A percentile compares a stretch with the other conserved stretches of the same genome.
phyloP scores from a whole-genome alignment of 2,888 invertebrate genomes.

The Leptinotarsa peninsularis region DNA sequence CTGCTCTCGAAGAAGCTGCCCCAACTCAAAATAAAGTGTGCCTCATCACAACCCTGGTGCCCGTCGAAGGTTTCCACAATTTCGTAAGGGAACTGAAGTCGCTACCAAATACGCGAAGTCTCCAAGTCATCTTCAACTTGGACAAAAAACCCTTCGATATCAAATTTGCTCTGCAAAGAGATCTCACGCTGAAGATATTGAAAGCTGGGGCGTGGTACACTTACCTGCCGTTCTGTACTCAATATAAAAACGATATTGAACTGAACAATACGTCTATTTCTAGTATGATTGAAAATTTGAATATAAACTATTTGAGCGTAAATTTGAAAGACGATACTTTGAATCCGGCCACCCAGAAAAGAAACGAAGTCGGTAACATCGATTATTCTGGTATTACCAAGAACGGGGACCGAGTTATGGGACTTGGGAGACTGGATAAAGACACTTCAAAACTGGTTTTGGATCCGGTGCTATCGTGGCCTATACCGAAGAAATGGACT shows the following conservation, averaged over 20 bases:
- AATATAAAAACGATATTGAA: conserved; percentile 49
- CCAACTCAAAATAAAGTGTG: conserved; percentile 52
- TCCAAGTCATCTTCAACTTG: conserved; percentile 70
- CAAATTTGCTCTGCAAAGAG: conserved; percentile 74
- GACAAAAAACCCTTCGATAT: conserved; percentile 75
- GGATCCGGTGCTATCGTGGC: conserved; percentile 71
- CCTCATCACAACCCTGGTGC: conserved; percentile 57
- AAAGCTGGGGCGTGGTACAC: conserved; percentile 67
- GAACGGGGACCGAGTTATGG: conserved; percentile 76
- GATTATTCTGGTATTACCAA: conserved; percentile 60
- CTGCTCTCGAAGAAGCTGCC: conserved; percentile 46
- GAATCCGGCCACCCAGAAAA: conserved; percentile 48
- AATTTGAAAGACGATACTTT: conserved; percentile 62
- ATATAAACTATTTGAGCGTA: conserved; percentile 59
- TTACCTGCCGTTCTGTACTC: conserved; percentile 56
- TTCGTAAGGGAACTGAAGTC: conserved; percentile 57
- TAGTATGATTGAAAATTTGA: conserved; percentile 50
- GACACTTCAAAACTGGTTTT: conserved; percentile 57
- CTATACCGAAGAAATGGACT: conserved; percentile 78
- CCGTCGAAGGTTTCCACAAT: conserved; percentile 60
- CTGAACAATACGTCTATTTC: background rate
- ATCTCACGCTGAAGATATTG: conserved; percentile 83
- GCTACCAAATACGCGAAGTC: conserved; percentile 50
- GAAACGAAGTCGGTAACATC: conserved; percentile 60
- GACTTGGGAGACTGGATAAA: conserved; percentile 68